phyloP scores from a whole-genome alignment of 2,113 vertebrate genomes.

The Actinemys pallida region DNA sequence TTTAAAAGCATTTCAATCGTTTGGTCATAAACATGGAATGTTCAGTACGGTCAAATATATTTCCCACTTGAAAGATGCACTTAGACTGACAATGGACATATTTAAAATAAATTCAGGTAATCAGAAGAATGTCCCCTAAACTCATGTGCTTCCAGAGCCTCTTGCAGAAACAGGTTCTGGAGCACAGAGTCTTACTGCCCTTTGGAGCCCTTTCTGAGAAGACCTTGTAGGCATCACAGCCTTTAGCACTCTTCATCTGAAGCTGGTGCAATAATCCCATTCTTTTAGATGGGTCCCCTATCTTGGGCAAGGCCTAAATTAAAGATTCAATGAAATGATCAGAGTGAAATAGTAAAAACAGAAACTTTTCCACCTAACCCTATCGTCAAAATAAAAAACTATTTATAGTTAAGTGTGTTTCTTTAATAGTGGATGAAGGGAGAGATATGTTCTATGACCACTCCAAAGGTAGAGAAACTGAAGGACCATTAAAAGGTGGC shows the following conservation, averaged over 20 bases:
- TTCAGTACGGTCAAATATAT: neutral
- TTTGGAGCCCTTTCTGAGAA: neutral
- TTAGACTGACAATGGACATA: neutral
- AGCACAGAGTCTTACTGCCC: neutral
- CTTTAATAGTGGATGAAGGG: neutral
- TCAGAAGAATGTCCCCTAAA: neutral
- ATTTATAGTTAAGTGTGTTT: neutral
- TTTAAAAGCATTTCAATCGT: neutral
- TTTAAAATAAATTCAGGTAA: neutral
- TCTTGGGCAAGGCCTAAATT: neutral
- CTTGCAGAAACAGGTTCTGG: neutral
- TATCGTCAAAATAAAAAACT: neutral
- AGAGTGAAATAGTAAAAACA: neutral
- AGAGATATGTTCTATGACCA: neutral
- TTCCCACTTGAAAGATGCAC: neutral
- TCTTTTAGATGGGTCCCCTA: neutral
- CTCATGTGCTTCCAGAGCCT: neutral
- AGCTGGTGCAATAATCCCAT: accelerated
- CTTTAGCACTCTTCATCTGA: neutral
- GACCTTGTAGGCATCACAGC: neutral
- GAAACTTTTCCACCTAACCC: neutral
- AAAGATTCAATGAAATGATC: neutral
- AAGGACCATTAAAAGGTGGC: neutral
- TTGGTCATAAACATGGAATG: neutral
- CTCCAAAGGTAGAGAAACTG: neutral